A percentile compares a stretch with the other conserved stretches of the same genome.
Evolutionary conservation across 2,888 invertebrate genomes (phyloP).

Genomic region (Meteorus cinctellus): DNA sequence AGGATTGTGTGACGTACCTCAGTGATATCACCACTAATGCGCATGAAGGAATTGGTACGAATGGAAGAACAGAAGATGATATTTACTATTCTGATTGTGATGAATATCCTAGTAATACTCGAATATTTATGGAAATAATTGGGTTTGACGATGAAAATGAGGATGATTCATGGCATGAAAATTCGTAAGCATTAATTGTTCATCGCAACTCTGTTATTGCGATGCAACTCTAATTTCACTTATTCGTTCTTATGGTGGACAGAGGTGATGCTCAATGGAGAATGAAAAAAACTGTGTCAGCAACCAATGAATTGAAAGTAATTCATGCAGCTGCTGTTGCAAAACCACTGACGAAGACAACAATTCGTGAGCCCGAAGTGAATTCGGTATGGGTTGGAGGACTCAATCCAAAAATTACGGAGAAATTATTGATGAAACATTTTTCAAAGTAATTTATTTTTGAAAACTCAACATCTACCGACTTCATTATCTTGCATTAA

Average conservation of each 20-base stretch:
- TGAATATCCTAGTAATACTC: conserved; percentile 47
- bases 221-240: not conserved
- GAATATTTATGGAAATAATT: conserved; percentile 53
- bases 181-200: not conserved
- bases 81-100: conserved; percentile 56
- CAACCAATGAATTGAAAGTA: conserved; percentile 32
- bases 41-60: conserved; percentile 31
- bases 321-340: conserved; percentile 39
- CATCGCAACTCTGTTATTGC: not conserved
- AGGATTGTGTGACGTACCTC: conserved; percentile 51
- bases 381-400: conserved; percentile 49
- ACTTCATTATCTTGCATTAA: conserved; percentile 11
- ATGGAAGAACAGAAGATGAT: conserved; percentile 44
- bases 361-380: conserved; percentile 34
- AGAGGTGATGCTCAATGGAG: not conserved
- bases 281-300: not conserved
- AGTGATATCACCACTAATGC: conserved; percentile 21
- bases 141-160: conserved; percentile 4
- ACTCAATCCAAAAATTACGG: conserved; percentile 30
- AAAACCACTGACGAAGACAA: conserved; percentile 20
- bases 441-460: conserved; percentile 42
- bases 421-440: conserved; percentile 36
- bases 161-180: conserved; percentile 10
- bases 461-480: not conserved
- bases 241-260: not conserved